phyloP scores from a whole-genome alignment of 2,113 vertebrate species.

The Nanorana parkeri region DNA sequence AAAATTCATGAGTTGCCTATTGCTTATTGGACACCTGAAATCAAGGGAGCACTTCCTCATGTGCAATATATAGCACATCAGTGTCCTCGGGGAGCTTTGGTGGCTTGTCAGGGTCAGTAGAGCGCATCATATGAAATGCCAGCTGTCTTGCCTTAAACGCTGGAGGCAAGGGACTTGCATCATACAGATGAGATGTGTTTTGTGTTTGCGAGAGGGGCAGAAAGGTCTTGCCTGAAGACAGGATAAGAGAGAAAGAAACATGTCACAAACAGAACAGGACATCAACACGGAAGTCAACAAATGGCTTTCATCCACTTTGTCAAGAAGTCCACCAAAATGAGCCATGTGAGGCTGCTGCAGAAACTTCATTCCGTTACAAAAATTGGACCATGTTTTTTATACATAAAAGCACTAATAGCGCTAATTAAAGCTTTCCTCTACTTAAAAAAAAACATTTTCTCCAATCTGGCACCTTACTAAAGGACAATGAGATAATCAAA shows the following conservation, averaged over 20 bases:
- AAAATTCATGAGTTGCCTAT: conserved; percentile 22
- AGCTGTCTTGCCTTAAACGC: conserved; percentile 49
- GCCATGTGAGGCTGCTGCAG: background rate
- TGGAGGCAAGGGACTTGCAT: conserved; percentile 51
- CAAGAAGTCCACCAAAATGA: conserved; percentile 3
- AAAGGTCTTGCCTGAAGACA: conserved; percentile 49
- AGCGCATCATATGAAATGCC: conserved; percentile 52
- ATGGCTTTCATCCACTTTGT: conserved; percentile 18
- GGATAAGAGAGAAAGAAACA: conserved; percentile 47
- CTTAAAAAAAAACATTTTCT: no score
- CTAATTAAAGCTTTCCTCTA: no score
- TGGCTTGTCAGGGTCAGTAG: conserved; percentile 51
- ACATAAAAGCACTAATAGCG: no score
- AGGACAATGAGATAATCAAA: no score
- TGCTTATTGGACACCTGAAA: conserved; percentile 51
- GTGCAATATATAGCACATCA: conserved; percentile 39
- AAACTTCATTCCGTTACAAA: background rate
- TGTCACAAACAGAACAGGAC: conserved; percentile 37
- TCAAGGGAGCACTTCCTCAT: conserved; percentile 41
- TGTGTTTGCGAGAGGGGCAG: conserved; percentile 41
- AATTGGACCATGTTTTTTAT: no score
- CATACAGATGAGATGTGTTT: conserved; percentile 42
- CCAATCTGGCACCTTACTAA: no score
- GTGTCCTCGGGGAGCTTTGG: conserved; percentile 33
- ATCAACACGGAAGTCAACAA: conserved; percentile 24